Evolutionary conservation across 53 echinoderm and acorn worm genomes (phyloP).

Genomic region (Hippasteria phrygiana): DNA sequence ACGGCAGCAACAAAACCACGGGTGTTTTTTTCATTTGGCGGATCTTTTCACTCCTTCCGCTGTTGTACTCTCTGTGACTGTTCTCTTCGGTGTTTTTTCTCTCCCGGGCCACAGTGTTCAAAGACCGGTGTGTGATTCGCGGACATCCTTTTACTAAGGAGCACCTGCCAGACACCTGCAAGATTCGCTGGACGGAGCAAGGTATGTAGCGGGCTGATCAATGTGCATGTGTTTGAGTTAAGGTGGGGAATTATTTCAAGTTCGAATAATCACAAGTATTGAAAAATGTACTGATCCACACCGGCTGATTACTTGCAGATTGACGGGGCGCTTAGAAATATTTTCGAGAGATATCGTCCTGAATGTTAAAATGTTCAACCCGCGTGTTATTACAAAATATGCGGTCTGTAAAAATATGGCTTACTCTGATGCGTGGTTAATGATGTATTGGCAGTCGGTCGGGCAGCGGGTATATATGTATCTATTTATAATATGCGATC

Average conservation of each 20-base stretch:
- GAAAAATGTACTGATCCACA: neutral
- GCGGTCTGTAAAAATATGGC: too few relatives aligned
- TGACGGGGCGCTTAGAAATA: too few relatives aligned
- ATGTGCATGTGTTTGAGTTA: neutral
- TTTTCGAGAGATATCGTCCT: too few relatives aligned
- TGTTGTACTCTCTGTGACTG: neutral
- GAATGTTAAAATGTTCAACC: neutral
- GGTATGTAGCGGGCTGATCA: conserved; percentile 24
- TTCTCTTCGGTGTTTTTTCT: conserved; percentile 27
- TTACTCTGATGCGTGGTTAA: neutral
- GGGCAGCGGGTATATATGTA: neutral
- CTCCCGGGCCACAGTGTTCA: conserved; percentile 19
- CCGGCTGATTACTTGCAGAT: too few relatives aligned
- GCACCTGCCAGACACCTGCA: conserved; percentile 50
- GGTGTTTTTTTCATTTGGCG: neutral
- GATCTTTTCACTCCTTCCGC: neutral
- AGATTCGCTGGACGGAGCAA: neutral
- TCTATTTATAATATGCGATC: neutral
- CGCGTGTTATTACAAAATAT: neutral
- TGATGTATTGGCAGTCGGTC: neutral
- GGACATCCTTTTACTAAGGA: neutral
- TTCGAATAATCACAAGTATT: neutral
- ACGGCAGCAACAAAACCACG: neutral
- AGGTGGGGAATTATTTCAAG: neutral
- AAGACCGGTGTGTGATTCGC: conserved; percentile 24